phyloP scores from a whole-genome alignment of 2,888 invertebrate species.

The Synanthedon tipuliformis region DNA sequence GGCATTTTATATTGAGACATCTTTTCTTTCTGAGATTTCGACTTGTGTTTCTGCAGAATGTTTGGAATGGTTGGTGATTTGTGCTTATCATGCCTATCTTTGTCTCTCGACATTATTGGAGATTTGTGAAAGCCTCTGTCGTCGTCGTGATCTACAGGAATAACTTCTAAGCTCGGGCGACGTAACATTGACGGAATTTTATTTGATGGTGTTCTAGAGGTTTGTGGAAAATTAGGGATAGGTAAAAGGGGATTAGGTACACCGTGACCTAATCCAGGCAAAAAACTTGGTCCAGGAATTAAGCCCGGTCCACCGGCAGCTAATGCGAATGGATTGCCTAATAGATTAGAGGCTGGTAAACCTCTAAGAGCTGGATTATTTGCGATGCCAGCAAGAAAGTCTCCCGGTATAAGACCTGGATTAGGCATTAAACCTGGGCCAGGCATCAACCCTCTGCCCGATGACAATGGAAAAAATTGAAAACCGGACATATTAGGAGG shows the following conservation, averaged over 20 bases:
- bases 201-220: constrained; percentile 69
- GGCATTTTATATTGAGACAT: constrained; percentile 60
- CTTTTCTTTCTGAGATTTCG: constrained; percentile 59
- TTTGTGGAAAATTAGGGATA: constrained; percentile 66
- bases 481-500: constrained; percentile 55
- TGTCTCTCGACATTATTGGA: constrained; percentile 38
- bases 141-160: constrained; percentile 63
- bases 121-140: constrained; percentile 49
- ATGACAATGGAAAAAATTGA: constrained; percentile 55
- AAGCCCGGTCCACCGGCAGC: constrained; percentile 71
- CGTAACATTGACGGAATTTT: constrained; percentile 71
- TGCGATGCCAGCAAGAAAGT: constrained; percentile 49
- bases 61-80: constrained; percentile 63
- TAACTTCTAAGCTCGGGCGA: constrained; percentile 69
- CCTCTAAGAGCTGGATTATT: constrained; percentile 62
- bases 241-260: constrained; percentile 65
- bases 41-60: constrained; percentile 56
- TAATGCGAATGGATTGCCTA: constrained; percentile 66
- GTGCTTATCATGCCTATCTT: constrained; percentile 59
- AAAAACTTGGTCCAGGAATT: constrained; percentile 68
- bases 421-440: constrained; percentile 59
- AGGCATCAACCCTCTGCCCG: constrained; percentile 69
- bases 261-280: constrained; percentile 40
- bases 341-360: constrained; percentile 42
- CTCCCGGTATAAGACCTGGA: constrained; percentile 61